phyloP scores from a whole-genome alignment of 2,888 invertebrate species.

The Synanthedon andrenaeformis region DNA sequence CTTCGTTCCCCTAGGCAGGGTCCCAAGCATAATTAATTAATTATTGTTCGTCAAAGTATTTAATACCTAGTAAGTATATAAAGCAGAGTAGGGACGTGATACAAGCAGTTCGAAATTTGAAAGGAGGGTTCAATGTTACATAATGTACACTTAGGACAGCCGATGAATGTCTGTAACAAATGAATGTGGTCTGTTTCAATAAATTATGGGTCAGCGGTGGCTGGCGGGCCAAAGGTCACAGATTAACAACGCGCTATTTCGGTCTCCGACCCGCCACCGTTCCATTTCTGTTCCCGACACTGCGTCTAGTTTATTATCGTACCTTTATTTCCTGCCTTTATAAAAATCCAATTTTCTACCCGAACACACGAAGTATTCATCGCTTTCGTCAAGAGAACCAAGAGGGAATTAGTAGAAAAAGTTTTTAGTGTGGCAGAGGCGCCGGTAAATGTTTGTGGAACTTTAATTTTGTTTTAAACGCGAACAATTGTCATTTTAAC shows the following conservation, averaged over 20 bases:
- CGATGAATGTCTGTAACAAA: conserved; percentile 17
- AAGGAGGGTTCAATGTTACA: not conserved
- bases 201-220: conserved; percentile 49
- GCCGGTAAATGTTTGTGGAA: not conserved
- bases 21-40: too few species aligned
- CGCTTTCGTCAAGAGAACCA: not conserved
- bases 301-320: conserved; percentile 25
- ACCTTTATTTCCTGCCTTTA: conserved; percentile 8
- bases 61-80: too few species aligned
- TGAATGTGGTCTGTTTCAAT: conserved; percentile 36
- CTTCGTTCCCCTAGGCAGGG: too few species aligned
- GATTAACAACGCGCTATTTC: conserved; percentile 57
- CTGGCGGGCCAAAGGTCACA: conserved; percentile 48
- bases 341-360: not conserved
- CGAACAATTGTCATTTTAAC: not conserved
- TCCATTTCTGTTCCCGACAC: conserved; percentile 40
- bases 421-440: not conserved
- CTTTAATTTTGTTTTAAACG: not conserved
- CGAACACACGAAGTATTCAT: not conserved
- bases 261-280: conserved; percentile 43
- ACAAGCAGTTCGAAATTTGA: too few species aligned
- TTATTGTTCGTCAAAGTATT: too few species aligned
- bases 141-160: not conserved
- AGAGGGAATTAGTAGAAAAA: not conserved
- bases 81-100: too few species aligned